Evolutionary conservation across 2,888 invertebrate genomes (phyloP).

Genomic region (Lamellibrachia columna): DNA sequence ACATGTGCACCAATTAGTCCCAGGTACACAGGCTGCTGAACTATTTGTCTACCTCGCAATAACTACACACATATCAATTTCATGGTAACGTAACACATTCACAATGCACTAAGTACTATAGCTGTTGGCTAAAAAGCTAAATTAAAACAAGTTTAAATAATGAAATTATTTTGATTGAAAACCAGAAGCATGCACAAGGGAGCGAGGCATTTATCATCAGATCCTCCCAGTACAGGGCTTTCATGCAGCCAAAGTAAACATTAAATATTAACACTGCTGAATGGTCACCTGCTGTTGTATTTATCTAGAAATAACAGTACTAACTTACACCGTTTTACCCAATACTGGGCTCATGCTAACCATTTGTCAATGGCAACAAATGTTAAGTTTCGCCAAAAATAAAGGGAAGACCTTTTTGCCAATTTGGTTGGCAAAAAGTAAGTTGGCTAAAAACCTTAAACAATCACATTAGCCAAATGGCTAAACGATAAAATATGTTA

Average conservation of each 20-base stretch:
- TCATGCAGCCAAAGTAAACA: neutral
- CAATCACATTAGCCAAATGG: too few species aligned
- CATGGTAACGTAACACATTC: neutral
- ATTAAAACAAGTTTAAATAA: neutral
- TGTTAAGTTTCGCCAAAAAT: too few species aligned
- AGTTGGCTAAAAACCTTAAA: too few species aligned
- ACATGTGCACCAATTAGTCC: neutral
- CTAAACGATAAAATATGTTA: too few species aligned
- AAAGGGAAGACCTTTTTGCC: too few species aligned
- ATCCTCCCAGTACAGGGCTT: neutral
- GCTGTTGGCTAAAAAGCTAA: neutral
- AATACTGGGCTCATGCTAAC: too few species aligned
- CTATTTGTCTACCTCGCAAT: neutral
- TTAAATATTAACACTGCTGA: neutral
- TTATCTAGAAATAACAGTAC: neutral
- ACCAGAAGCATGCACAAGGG: neutral
- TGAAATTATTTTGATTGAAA: neutral
- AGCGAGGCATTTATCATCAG: neutral
- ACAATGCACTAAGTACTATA: neutral
- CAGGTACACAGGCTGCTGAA: neutral
- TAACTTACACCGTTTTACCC: neutral
- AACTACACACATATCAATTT: neutral
- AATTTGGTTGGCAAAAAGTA: too few species aligned
- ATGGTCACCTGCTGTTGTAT: neutral
- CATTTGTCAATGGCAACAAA: too few species aligned